Conservation (phyloP, 1,140 invertebrate genomes). For the Apis dorsata region DNA sequence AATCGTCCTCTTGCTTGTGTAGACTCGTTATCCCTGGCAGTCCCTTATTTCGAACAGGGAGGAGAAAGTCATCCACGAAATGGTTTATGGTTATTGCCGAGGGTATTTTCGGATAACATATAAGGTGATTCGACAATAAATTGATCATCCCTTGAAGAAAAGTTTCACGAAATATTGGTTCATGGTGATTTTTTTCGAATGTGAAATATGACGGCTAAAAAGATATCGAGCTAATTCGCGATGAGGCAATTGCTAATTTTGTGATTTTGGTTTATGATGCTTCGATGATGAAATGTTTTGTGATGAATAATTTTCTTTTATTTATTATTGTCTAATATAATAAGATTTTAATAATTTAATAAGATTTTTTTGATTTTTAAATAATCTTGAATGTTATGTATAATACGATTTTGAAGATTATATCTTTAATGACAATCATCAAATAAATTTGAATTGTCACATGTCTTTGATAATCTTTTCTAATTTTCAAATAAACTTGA, state of each 20-base stretch:
- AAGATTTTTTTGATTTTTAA: neutral
- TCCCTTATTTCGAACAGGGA: neutral
- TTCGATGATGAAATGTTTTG: neutral
- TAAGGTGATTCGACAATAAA: neutral
- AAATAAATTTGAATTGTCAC: neutral
- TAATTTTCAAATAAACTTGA: neutral
- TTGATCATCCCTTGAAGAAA: conserved; percentile 1
- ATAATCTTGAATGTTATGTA: neutral
- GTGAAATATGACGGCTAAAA: neutral
- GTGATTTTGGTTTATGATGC: neutral
- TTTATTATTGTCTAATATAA: no score
- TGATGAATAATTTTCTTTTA: neutral
- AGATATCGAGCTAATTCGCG: neutral
- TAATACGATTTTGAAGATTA: neutral
- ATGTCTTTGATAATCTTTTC: neutral
- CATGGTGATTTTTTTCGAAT: neutral
- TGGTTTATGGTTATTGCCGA: conserved; percentile 13
- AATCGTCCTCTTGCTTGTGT: neutral
- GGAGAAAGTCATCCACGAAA: neutral
- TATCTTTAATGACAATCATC: neutral
- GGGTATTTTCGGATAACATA: conserved; percentile 6
- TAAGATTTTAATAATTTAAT: neutral
- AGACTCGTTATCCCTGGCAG: neutral
- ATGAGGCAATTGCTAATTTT: neutral
- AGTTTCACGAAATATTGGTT: neutral